Base-by-base conservation (phyloP, 2,113 vertebrate genomes). In the Hippopotamus amphibius region DNA sequence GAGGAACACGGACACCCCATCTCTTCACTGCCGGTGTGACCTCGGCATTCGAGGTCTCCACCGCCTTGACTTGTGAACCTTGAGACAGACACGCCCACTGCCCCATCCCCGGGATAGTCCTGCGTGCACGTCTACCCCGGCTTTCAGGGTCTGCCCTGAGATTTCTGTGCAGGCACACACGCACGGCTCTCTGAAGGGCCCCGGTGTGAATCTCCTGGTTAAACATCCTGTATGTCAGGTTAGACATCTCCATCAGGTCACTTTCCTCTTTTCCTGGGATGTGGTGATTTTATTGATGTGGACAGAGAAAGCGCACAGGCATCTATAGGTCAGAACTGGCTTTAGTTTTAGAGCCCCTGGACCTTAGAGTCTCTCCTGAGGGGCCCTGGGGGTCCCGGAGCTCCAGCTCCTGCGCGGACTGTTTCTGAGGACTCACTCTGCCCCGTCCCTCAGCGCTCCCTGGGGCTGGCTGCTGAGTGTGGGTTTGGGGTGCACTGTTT, bases 81-180 rank as follows among this genome's bases (percentile, higher is more conserved):
- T 66, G 65, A 94, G 24, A 33, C 2, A 10, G 28, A 81, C 16
- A 48, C 17, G 0, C 33, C 16, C 6, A 11, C 41, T 11, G 37
- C 22, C 7, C 19, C 37, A 14, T 22, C 19, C 88, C 71, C 1
- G 5, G 14, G 41, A 86, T 30, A 88, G 53, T n/a, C 71, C 68
- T 28, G 41, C 0, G 53, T 21, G 11, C 28, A 4, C 48, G 6
- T 2, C 63, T n/a, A 30, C 4, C 2, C 71, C 26, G 4, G 16
- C 63, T 57, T 83, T 26, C 84, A 9, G 63, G 30, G 65, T 16
- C 26, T 55, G 71, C 46, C 16, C 30, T 77, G 41, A 46, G 14
- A 43, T 63, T 61, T 26, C 41, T 14, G 37, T 15, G 37, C 7
- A 26, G 10, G 24, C 59, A 9, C 59, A 57, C 59, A 4, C 4